A percentile compares a stretch with the other conserved stretches of the same genome.
phyloP scores from a whole-genome alignment of 2,797 vertebrate genomes.

The Eospalax fontanierii region DNA sequence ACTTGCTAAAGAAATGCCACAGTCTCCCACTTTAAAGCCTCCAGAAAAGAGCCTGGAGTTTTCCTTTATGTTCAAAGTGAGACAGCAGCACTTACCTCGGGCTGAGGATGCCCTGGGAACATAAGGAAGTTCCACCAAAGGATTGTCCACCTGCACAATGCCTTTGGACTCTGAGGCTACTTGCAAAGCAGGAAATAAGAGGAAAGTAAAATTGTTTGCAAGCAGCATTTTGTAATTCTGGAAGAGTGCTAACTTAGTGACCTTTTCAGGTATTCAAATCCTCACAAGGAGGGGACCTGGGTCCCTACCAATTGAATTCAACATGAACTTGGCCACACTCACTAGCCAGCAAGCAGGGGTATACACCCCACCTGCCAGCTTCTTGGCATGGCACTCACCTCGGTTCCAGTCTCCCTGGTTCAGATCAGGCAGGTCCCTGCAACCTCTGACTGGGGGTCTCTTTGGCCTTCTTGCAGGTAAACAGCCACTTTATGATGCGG shows the following conservation, averaged over 20 bases:
- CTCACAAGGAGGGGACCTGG: neutral
- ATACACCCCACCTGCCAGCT: neutral
- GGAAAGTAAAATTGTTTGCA: too few species aligned
- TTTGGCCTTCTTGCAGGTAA: conserved; percentile 95
- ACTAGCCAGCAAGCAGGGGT: fast-evolving
- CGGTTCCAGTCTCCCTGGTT: conserved; percentile 10
- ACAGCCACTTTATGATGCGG: conserved; percentile 98
- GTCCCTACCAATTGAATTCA: neutral
- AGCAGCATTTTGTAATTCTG: neutral
- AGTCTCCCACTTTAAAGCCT: neutral
- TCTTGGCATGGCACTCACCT: conserved; percentile 76
- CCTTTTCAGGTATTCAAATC: neutral
- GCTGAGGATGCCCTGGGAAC: neutral
- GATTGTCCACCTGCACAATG: neutral
- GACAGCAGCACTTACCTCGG: neutral
- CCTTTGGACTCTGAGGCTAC: neutral
- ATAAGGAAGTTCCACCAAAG: neutral
- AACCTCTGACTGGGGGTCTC: conserved; percentile 90
- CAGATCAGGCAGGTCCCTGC: conserved; percentile 90
- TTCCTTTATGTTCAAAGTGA: neutral
- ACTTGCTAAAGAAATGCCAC: neutral
- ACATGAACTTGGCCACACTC: neutral
- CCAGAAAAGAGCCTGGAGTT: neutral
- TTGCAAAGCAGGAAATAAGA: neutral
- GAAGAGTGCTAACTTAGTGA: neutral